Evolutionary conservation across 2,113 vertebrate genomes (phyloP).

Genomic region (Bombycilla garrulus): DNA sequence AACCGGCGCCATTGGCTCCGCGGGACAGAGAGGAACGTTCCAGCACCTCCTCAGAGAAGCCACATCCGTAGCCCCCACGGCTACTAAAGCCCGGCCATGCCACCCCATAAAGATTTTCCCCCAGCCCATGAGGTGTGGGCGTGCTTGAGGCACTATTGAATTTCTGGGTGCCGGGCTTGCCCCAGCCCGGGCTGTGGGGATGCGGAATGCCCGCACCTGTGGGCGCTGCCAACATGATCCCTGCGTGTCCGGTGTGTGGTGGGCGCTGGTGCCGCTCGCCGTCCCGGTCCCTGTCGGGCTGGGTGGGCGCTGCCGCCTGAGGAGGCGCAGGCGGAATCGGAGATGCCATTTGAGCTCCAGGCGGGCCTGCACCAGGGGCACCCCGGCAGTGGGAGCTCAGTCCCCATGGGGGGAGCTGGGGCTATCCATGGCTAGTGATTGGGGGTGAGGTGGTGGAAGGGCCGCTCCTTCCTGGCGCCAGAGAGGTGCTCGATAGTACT

Average conservation of each 20-base stretch:
- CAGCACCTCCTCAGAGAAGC: background rate
- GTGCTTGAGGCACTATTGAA: background rate
- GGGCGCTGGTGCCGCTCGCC: background rate
- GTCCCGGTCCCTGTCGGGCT: too few species aligned
- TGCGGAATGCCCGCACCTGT: too few species aligned
- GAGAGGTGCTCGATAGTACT: background rate
- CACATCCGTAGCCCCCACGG: rapidly evolving
- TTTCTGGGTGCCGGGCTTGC: too few species aligned
- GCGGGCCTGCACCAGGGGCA: too few species aligned
- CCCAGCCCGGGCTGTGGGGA: background rate
- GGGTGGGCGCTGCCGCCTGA: background rate
- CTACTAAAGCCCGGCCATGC: background rate
- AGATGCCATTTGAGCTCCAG: background rate
- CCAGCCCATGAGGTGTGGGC: too few species aligned
- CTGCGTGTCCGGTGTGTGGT: too few species aligned
- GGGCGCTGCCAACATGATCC: too few species aligned
- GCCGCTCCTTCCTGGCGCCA: too few species aligned
- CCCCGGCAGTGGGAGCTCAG: too few species aligned
- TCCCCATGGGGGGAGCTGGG: rapidly evolving
- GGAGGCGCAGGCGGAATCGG: background rate
- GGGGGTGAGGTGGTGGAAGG: too few species aligned
- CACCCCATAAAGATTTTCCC: background rate
- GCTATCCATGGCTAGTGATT: too few species aligned
- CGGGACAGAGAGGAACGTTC: background rate
- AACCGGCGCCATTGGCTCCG: background rate